phyloP scores from a whole-genome alignment of 2,888 invertebrate genomes.

The Acleris sparsana region DNA sequence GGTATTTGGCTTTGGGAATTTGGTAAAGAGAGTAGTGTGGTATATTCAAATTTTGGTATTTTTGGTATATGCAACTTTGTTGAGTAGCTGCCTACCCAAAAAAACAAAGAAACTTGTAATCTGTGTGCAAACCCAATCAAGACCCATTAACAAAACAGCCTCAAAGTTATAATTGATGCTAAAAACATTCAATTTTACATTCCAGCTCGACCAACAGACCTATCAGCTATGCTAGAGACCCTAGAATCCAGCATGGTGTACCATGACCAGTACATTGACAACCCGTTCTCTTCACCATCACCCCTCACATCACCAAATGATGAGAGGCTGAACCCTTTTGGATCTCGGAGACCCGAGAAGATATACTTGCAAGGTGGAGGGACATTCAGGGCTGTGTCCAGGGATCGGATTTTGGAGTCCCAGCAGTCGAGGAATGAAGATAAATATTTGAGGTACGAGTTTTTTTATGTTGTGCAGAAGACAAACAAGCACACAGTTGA shows the following conservation, averaged over 20 bases:
- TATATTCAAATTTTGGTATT: too few species aligned
- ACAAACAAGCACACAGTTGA: too few species aligned
- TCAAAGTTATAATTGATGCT: background rate
- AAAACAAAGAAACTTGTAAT: too few species aligned
- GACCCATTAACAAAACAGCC: too few species aligned
- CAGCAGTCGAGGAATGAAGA: constrained; percentile 73
- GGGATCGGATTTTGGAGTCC: constrained; percentile 73
- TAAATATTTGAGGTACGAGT: constrained; percentile 71
- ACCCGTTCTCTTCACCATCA: constrained; percentile 80
- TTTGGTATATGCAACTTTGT: too few species aligned
- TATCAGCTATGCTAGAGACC: constrained; percentile 73
- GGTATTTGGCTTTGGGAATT: too few species aligned
- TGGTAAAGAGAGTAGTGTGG: too few species aligned
- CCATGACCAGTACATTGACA: constrained; percentile 78
- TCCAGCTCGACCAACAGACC: constrained; percentile 74
- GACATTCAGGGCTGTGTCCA: constrained; percentile 73
- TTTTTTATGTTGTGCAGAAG: background rate
- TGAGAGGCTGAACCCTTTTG: constrained; percentile 68
- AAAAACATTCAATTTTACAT: constrained; percentile 31
- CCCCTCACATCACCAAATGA: constrained; percentile 79
- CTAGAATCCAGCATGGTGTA: constrained; percentile 71
- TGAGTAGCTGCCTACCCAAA: too few species aligned
- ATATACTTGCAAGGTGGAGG: constrained; percentile 79
- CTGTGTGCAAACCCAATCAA: too few species aligned
- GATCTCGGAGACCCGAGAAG: constrained; percentile 69